These are phyloP conservation scores for Petrocephalus sullivani DNA, from an alignment of 2,797 vertebrate species.

Conservation along the genomic window DNA sequence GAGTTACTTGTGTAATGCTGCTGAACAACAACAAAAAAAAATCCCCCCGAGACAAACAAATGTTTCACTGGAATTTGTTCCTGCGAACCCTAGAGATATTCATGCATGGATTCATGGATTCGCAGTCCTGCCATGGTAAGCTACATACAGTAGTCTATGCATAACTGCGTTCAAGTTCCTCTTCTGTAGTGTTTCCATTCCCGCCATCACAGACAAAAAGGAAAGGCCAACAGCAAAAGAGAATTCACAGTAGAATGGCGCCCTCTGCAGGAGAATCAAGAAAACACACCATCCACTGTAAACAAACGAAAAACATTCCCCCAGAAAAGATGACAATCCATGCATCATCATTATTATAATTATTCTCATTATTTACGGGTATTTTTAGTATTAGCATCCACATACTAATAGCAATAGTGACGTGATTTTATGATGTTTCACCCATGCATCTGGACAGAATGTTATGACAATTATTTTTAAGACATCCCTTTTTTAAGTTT, in stretches of 20 bases:
- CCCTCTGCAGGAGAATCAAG: constrained; percentile 67
- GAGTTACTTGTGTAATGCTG: not conserved
- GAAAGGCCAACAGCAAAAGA: not conserved
- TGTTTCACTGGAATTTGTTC: not conserved
- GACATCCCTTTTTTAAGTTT: not conserved
- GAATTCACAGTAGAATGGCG: constrained; percentile 64
- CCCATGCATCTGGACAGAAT: not conserved
- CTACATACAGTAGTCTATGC: not conserved
- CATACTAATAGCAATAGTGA: not conserved
- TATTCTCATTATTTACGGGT: no score
- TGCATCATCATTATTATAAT: not conserved
- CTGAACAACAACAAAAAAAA: not conserved
- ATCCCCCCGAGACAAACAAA: not conserved
- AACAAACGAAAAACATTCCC: not conserved
- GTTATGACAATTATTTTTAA: not conserved
- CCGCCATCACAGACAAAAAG: not conserved
- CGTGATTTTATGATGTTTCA: not conserved
- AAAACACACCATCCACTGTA: not conserved
- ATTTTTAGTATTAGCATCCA: not conserved
- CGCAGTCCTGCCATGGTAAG: not conserved
- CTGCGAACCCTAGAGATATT: not conserved
- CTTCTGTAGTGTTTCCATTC: not conserved
- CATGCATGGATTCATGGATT: no score
- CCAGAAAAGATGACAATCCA: not conserved
- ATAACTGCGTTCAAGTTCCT: not conserved